phyloP scores from a whole-genome alignment of 1,140 invertebrate genomes.

The Cataglyphis hispanica region DNA sequence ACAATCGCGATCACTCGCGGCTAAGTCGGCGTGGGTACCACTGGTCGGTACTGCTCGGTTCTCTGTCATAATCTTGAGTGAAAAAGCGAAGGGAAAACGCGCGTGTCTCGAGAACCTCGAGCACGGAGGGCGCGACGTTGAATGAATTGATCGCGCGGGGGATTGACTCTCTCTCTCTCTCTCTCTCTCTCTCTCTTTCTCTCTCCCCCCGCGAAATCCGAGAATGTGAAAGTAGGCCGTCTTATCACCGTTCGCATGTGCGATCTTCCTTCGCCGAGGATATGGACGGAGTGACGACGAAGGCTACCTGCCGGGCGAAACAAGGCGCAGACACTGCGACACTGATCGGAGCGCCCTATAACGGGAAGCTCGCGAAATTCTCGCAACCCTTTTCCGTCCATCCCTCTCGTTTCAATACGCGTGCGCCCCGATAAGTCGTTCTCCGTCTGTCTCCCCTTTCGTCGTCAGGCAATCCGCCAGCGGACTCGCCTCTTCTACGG shows the following conservation, averaged over 20 bases:
- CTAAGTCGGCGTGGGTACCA: background rate
- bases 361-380: slow-evolving; percentile 70
- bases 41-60: background rate
- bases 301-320: slow-evolving; percentile 75
- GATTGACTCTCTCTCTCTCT: background rate
- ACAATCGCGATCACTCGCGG: slow-evolving; percentile 35
- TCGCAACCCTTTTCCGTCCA: slow-evolving; percentile 31
- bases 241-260: slow-evolving; percentile 74
- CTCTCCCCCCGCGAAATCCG: slow-evolving; percentile 14
- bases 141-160: slow-evolving; percentile 39
- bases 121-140: slow-evolving; percentile 38
- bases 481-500: background rate
- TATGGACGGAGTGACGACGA: slow-evolving; percentile 81
- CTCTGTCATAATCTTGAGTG: slow-evolving; percentile 45
- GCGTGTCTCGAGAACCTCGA: slow-evolving; percentile 1
- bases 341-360: slow-evolving; percentile 80
- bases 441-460: slow-evolving; percentile 82
- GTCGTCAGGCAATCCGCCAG: slow-evolving; percentile 25
- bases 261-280: slow-evolving; percentile 67
- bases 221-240: slow-evolving; percentile 10
- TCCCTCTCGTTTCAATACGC: slow-evolving; percentile 50
- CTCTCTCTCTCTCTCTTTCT: background rate
- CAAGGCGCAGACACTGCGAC: slow-evolving; percentile 80
- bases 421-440: slow-evolving; percentile 91
- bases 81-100: slow-evolving; percentile 11